Evolutionary conservation across 2,888 invertebrate species (phyloP), one percentile per base, ranked within the genome.

Genomic region (Amiota mariae): DNA sequence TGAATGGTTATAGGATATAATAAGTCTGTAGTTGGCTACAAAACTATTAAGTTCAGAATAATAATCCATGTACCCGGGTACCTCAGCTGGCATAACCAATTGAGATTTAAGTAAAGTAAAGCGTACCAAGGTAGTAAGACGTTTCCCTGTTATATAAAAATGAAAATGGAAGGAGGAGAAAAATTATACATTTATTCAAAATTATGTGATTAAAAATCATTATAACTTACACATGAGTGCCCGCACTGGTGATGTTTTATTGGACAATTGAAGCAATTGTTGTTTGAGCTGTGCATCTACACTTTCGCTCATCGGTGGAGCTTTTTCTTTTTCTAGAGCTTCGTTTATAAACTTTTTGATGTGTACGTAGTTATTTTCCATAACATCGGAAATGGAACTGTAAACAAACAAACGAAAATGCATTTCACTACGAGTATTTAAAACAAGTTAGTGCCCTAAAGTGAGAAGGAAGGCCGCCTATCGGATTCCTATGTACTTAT

Each of bases 1-100:
- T 11, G 89, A 88, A 75, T 90, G 90, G 78, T 90, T 90, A 75
- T 90, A 90, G 64, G 85, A 83, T 59, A 90, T 87, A 11, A 90
- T 81, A 11, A 90, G 88, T 56, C 88, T 87, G 15, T 90, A 84
- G 9, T 88, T 87, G 75, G 82, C 83, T 4, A 86, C 84, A 77
- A 88, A 87, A 66, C 82, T 84, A 75, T 88, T 86, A 61, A 90
- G 75, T 72, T 90, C 89, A 47, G 88, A 88, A 63, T 82, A 82
- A 49, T 83, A 90, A 59, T 90, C 89, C n/a, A 48, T 78, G 70
- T 88, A 90, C 9, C 90, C 90, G 8, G 88, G 88, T n/a, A 79
- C 89, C 75, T 81, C 86, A 78, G 84, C 76, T 48, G 83, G 82
- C 36, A 83, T 81, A 51, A 78, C 79, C 79, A 71, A 81, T 80